Evolutionary conservation across 1,140 invertebrate genomes (phyloP), one percentile per base, ranked within the genome.

Genomic region (Argopecten irradians): DNA sequence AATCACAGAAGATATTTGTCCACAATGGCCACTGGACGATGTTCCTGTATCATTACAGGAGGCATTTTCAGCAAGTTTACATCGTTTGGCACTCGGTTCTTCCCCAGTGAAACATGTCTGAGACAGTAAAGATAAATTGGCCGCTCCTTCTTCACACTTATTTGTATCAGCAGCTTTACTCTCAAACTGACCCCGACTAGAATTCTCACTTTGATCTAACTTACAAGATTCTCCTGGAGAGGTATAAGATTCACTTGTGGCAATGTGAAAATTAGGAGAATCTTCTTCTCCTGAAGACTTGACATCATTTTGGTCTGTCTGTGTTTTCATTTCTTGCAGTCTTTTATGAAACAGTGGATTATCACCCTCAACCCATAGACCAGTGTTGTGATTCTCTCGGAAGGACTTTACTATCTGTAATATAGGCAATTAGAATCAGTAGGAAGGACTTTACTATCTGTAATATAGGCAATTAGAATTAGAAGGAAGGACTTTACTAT

Each of bases 321-420:
- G 28, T 34, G 82, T 84, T 82, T 83, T 87, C 1, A 89, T 39
- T 34, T 83, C 36, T 32, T 33, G 16, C 14, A 39, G 86, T 35
- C 36, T 39, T 22, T 89, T 83, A 1, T 35, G 55, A 34, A 34
- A 85, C 22, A 85, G 28, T 32, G 19, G 84, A 41, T 87, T 84
- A 84, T 88, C 89, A 28, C 86, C 87, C 82, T 84, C 32, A 35
- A 82, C 88, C 92, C 92, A 92, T 36, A 91, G 35, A 0, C 92
- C 91, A 85, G 91, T 85, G 86, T 92, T 92, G 39, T 93, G 92
- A n/a, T 90, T 55, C 36, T 89, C 84, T 85, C 88, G 87, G 34
- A 93, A 91, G 9, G 84, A 86, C 34, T 89, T 82, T 39, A 43
- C 83, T 28, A 92, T 83, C 92, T 92, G 89, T 33, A 86, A 55